Conservation (phyloP, 2,113 vertebrate species). For the Malurus alboscapulatus region DNA sequence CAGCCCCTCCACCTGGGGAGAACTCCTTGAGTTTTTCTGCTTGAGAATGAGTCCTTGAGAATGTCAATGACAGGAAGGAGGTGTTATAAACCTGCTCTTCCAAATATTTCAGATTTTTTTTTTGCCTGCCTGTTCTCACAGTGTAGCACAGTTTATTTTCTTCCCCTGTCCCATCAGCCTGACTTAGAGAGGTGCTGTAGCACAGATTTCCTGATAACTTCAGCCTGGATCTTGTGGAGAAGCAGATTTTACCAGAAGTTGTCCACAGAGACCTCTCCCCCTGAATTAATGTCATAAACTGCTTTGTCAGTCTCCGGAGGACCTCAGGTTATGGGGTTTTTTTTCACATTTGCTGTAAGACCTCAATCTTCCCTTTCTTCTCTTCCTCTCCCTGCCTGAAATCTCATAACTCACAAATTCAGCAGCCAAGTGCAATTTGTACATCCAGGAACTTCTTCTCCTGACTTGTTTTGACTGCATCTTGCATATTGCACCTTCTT, state of each 20-base stretch:
- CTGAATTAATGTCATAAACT: rapidly evolving
- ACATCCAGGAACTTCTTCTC: background rate
- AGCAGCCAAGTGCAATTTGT: background rate
- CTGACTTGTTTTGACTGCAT: background rate
- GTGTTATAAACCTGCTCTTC: background rate
- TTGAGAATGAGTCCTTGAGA: background rate
- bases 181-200: background rate
- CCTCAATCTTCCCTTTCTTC: background rate
- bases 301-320: background rate
- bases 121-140: background rate
- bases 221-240: background rate
- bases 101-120: background rate
- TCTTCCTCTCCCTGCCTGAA: background rate
- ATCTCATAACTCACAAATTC: background rate
- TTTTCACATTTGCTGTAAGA: background rate
- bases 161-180: background rate
- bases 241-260: background rate
- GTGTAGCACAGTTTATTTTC: background rate
- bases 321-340: background rate
- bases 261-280: background rate
- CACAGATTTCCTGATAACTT: background rate
- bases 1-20: background rate
- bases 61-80: background rate
- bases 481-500: background rate
- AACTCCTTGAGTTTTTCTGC: no score